Evolutionary conservation across 2,113 vertebrate genomes (phyloP), one percentile per base, ranked within the genome.

Genomic region (Noctilio leporinus): DNA sequence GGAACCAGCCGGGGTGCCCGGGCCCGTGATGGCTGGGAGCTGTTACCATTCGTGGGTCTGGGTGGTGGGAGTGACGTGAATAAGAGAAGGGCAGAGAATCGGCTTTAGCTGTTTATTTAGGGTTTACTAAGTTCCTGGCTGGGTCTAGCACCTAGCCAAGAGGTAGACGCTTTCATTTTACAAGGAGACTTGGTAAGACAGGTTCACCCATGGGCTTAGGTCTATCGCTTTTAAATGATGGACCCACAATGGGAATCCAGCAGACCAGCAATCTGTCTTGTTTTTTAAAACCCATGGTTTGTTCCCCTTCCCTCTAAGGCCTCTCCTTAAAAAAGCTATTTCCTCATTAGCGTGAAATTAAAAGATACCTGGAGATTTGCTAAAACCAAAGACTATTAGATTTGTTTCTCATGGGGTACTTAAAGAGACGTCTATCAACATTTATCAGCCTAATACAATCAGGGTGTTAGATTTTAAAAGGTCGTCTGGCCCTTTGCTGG

Each of bases 281-380:
- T 75, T 93, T 64, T 73, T 78, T 47, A 69, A 69, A 84, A 59
- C 51, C 45, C 82, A 9, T 92, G 67, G 82, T 93, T 92, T 85
- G 88, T 85, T 91, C 45, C 64, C 4, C 28, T 62, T 28, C 33
- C 40, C 83, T 77, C 0, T 43, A 51, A 43, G 59, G 51, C 47
- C 24, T 45, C 62, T 55, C 73, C 76, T 81, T 95, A 87, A 85
- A 85, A 85, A 90, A 87, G 65, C 64, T 80, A 86, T 93, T 93
- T 96, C 78, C 89, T 96, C 47, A 65, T 96, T 95, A 96, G 81
- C 80, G 35, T 55, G 73, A 89, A 92, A 93, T 92, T 69, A 86
- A 92, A 93, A 89, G 95, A 96, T 78, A 95, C 38, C 88, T 83
- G 67, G 95, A 96, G 83, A 91, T 93, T 87, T 94, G 83, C 91